Evolutionary conservation across 1,140 invertebrate species (phyloP), one percentile per base, ranked within the genome.

Genomic region (Anastrepha obliqua): DNA sequence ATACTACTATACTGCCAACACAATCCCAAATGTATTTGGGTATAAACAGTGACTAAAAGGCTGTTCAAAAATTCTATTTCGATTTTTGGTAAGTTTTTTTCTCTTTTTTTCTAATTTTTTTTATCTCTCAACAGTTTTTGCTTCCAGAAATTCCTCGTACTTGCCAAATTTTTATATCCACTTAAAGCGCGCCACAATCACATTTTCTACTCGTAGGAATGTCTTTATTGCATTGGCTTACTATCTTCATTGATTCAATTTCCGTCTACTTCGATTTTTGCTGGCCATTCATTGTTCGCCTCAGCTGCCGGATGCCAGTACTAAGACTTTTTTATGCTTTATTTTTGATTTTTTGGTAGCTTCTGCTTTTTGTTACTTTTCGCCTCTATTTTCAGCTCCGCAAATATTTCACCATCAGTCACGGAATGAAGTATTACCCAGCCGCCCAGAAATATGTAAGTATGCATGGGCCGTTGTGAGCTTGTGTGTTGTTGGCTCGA

Each of bases 201-300:
- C 74, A 81, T 81, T 81, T 20, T 47, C 7, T 13, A 51, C 74
- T 47, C 47, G n/a, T n/a, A 20, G 74, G 47, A 58, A 81, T 81
- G 44, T 81, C 74, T 81, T 81, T 51, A 81, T 81, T 81, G 74
- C 74, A 81, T 81, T 81, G 44, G 74, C 74, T 81, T 51, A 81
- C 74, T 81, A 51, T 81, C 74, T 81, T 81, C 74, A 81, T 55
- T 81, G 74, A 81, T 81, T 81, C 74, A 81, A 81, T 81, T 81
- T 81, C 74, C 74, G 74, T 81, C 20, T 29, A 81, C 51, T 81
- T 81, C 74, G 74, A 81, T 81, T 81, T 81, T 81, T 81, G 74
- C 51, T 81, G 74, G 47, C 9, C 47, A 51, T 55, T 55, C 51
- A 29, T 81, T 81, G 74, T 55, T 81, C 55, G 47, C 70, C 70